These are phyloP conservation scores for Palythoa grandiflora DNA, from an alignment of 92 coral and sea anemone species.

Conservation along the genomic window DNA sequence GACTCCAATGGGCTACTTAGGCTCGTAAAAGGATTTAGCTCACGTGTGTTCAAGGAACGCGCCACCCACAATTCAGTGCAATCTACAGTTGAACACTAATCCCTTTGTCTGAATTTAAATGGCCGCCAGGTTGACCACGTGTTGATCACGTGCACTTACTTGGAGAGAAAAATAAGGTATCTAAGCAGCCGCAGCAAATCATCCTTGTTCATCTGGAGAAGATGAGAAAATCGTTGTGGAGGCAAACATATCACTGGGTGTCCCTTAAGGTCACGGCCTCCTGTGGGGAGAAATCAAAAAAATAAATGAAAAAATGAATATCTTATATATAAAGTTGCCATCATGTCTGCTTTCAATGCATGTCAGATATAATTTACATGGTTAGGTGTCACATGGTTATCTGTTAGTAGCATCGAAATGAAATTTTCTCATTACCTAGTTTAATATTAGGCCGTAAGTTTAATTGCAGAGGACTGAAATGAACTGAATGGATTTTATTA, in stretches of 20 bases:
- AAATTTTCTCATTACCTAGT: too few relatives aligned
- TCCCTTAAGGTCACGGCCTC: conserved; percentile 75
- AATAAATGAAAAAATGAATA: background rate
- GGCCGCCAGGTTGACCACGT: background rate
- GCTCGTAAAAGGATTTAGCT: too few relatives aligned
- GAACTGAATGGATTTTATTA: too few relatives aligned
- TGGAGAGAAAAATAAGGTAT: conserved; percentile 78
- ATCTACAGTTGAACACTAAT: too few relatives aligned
- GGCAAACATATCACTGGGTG: conserved; percentile 70
- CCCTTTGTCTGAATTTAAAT: background rate
- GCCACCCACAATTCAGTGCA: too few relatives aligned
- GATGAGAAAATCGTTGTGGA: conserved; percentile 68
- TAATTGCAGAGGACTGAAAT: too few relatives aligned
- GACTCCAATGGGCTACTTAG: too few relatives aligned
- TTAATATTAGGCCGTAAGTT: too few relatives aligned
- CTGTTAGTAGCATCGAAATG: too few relatives aligned
- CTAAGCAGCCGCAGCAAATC: conserved; percentile 70
- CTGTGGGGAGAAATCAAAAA: conserved; percentile 24
- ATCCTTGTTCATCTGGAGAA: conserved; percentile 56
- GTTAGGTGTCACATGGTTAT: too few relatives aligned
- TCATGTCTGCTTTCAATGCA: background rate
- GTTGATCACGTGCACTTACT: conserved; percentile 47
- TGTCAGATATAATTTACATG: background rate
- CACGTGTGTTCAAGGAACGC: too few relatives aligned
- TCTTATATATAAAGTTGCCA: background rate